These are phyloP conservation scores for Coenonympha arcania DNA, from an alignment of 2,888 invertebrate genomes.

Conservation along the genomic window DNA sequence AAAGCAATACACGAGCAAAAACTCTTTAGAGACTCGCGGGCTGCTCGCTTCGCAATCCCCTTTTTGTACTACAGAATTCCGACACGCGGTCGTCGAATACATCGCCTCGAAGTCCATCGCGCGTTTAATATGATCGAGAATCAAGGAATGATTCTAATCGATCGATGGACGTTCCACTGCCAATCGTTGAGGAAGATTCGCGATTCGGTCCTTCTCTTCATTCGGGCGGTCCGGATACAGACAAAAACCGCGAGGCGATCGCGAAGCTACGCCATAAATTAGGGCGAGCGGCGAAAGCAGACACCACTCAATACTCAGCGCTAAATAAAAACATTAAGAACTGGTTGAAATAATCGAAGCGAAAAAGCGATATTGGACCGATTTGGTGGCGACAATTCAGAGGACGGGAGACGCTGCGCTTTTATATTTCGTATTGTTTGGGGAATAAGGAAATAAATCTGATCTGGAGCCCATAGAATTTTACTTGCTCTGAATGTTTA, in stretches of 20 bases:
- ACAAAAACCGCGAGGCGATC: conserved; percentile 59
- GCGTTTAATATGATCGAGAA: conserved; percentile 15
- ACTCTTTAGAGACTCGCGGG: conserved; percentile 42
- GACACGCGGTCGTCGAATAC: conserved; percentile 11
- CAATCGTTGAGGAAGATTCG: conserved; percentile 10
- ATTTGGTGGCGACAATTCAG: conserved; percentile 51
- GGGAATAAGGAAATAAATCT: conserved; percentile 29
- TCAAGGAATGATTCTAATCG: conserved; percentile 6
- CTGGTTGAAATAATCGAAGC: conserved; percentile 64
- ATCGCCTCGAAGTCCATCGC: conserved; percentile 19
- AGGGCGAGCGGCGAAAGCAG: conserved; percentile 63
- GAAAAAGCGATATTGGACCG: conserved; percentile 65
- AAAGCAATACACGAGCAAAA: conserved; percentile 62
- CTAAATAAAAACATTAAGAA: conserved; percentile 74
- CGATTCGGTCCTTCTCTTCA: conserved; percentile 16
- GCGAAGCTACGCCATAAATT: conserved; percentile 65
- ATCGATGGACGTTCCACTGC: conserved; percentile 20
- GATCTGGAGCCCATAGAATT: conserved; percentile 17
- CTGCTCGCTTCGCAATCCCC: conserved; percentile 39
- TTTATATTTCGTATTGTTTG: conserved; percentile 24
- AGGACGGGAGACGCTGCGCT: conserved; percentile 17
- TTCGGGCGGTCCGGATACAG: conserved; percentile 36
- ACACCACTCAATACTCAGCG: conserved; percentile 68
- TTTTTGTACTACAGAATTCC: conserved; percentile 42
- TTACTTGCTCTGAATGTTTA: conserved; percentile 19